Conservation (phyloP, 2,113 vertebrate species). For the Cavia porcellus region DNA sequence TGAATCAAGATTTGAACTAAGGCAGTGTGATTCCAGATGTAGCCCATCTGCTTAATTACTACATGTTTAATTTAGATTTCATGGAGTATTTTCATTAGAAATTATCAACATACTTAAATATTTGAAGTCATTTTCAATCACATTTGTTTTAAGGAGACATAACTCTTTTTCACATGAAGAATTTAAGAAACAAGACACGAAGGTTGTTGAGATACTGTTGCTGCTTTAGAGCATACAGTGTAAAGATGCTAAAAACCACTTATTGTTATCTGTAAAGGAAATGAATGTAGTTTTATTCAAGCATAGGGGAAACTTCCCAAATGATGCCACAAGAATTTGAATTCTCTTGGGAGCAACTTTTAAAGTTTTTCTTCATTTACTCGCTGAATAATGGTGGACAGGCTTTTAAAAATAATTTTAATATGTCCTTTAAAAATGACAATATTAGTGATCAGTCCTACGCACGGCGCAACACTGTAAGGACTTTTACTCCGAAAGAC, state of each 20-base stretch:
- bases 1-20: neutral
- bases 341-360: neutral
- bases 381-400: conserved; percentile 51
- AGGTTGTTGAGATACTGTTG: neutral
- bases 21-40: neutral
- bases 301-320: neutral
- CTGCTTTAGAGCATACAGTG: neutral
- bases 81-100: conserved; percentile 3
- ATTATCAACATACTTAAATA: neutral
- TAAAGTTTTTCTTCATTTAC: neutral
- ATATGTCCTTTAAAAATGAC: conserved; percentile 60
- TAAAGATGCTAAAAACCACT: conserved; percentile 22
- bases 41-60: neutral
- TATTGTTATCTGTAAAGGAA: conserved; percentile 14
- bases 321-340: neutral
- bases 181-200: neutral
- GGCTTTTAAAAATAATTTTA: conserved; percentile 62
- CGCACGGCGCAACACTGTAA: conserved; percentile 66
- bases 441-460: conserved; percentile 74
- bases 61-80: neutral
- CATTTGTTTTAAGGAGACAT: neutral
- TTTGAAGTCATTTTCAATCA: neutral
- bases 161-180: neutral
- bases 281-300: conserved; percentile 22
- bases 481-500: conserved; percentile 72